A percentile compares a stretch with the other conserved stretches of the same genome.
Conservation (phyloP, 2,113 vertebrate species). For the Kryptolebias marmoratus region DNA sequence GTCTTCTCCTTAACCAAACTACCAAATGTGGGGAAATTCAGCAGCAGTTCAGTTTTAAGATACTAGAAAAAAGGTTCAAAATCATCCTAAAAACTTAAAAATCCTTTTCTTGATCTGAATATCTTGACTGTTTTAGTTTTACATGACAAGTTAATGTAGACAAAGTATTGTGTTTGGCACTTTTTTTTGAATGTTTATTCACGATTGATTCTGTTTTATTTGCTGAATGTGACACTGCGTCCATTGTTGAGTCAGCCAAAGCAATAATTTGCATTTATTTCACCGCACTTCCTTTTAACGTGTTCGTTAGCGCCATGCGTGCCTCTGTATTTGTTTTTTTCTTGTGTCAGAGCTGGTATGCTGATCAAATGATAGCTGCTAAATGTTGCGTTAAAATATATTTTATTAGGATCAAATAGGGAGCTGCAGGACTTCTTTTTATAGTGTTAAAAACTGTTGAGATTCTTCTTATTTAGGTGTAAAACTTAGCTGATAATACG, state of each 20-base stretch:
- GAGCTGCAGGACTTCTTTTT: not conserved
- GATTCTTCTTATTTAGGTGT: not conserved
- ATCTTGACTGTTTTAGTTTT: not conserved
- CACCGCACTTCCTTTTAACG: conserved; percentile 40
- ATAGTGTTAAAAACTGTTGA: conserved; percentile 2
- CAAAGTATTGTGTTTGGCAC: conserved; percentile 34
- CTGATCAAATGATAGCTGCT: conserved; percentile 12
- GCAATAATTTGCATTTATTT: conserved; percentile 68
- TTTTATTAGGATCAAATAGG: not conserved
- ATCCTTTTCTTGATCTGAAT: not conserved
- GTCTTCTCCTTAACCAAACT: conserved; percentile 60
- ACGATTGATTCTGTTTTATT: conserved; percentile 54
- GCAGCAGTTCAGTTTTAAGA: conserved; percentile 27
- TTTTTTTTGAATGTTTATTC: conserved; percentile 37
- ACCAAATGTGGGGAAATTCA: conserved; percentile 36
- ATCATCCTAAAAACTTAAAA: not conserved
- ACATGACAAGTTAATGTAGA: not conserved
- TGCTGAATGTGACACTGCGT: conserved; percentile 70
- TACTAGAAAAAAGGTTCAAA: conserved; percentile 26
- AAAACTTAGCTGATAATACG: too few species aligned
- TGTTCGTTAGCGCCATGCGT: conserved; percentile 52
- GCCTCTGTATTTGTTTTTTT: conserved; percentile 43
- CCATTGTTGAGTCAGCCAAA: conserved; percentile 68
- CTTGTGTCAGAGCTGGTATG: conserved; percentile 43
- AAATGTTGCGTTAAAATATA: not conserved